Evolutionary conservation across 2,888 invertebrate genomes (phyloP).

Genomic region (Tenodera sinensis): DNA sequence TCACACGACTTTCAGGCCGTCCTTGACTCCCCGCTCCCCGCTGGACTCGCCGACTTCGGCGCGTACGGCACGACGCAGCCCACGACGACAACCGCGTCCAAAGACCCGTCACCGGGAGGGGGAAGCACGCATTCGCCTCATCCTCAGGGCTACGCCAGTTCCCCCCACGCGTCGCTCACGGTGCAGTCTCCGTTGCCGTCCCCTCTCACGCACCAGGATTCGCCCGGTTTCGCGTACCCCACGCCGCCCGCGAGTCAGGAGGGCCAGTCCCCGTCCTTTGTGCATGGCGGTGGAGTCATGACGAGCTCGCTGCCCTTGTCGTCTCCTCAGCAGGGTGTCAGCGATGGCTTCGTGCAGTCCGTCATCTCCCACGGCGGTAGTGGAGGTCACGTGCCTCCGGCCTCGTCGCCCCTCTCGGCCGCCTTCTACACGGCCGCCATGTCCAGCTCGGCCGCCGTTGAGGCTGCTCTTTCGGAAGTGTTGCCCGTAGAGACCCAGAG

Average conservation of each 20-base stretch:
- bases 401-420: conserved; percentile 73
- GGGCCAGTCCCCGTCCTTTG: conserved; percentile 60
- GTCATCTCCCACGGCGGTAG: conserved; percentile 37
- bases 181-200: conserved; percentile 43
- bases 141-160: conserved; percentile 24
- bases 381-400: conserved; percentile 38
- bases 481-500: conserved; percentile 50
- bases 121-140: conserved; percentile 24
- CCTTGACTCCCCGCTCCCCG: conserved; percentile 72
- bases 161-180: conserved; percentile 34
- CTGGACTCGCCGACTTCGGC: conserved; percentile 77
- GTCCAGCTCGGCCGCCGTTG: conserved; percentile 83
- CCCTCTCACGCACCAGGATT: conserved; percentile 50
- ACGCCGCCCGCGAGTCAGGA: conserved; percentile 87
- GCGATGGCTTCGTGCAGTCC: conserved; percentile 42
- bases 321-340: conserved; percentile 42
- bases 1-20: conserved; percentile 73
- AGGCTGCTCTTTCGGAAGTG: conserved; percentile 80
- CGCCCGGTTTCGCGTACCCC: conserved; percentile 78
- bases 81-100: conserved; percentile 42
- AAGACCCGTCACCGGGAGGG: conserved; percentile 20
- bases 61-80: conserved; percentile 54
- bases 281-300: conserved; percentile 42
- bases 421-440: conserved; percentile 81
- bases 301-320: conserved; percentile 46